Base-by-base conservation (phyloP, 2,888 invertebrate species). In the Oscheius myriophilus region DNA sequence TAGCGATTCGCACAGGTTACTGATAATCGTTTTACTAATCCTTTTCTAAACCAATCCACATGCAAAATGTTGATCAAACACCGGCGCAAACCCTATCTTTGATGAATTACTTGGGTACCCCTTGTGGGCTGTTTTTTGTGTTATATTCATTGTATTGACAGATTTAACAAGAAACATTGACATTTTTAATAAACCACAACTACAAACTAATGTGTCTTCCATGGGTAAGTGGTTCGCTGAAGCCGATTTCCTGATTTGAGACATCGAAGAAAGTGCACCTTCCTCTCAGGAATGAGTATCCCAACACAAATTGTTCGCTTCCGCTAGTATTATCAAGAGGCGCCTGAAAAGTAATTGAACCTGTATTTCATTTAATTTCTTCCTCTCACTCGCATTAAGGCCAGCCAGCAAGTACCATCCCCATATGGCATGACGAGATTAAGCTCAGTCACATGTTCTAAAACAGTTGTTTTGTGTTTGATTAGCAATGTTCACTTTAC, bases 371-470 rank as follows among this genome's bases (percentile, higher is more conserved):
- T 2, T 53, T 53, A 21, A 42, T 58, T 1, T 41, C n/a, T 2
- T 2, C 16, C 11, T n/a, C 62, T 62, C 41, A 66, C 66, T 12
- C 39, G 41, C 23, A 41, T 42, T 9, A 67, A n/a, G 14, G 67
- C 67, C n/a, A 67, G 41, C 49, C 2, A 16, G 43, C 67, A 67
- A 25, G 61, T 53, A 14, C 67, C 67, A n/a, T 67, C 61, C 21
- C 18, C 25, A 9, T 61, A 26, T 33, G 51, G 41, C 23, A 49
- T 43, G 39, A 67, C 33, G 14, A 67, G 54, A 26, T 67, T 67
- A 21, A 67, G 43, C 25, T 61, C 41, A 18, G 33, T 52, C 41
- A 67, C 26, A 39, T 55, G 43, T 25, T 65, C 65, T 54, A 26
- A 18, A 54, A 55, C 54, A 39, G 12, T n/a, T 12, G 25, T 41